phyloP scores from a whole-genome alignment of 2,888 invertebrate genomes.

The Julus scandinavius region DNA sequence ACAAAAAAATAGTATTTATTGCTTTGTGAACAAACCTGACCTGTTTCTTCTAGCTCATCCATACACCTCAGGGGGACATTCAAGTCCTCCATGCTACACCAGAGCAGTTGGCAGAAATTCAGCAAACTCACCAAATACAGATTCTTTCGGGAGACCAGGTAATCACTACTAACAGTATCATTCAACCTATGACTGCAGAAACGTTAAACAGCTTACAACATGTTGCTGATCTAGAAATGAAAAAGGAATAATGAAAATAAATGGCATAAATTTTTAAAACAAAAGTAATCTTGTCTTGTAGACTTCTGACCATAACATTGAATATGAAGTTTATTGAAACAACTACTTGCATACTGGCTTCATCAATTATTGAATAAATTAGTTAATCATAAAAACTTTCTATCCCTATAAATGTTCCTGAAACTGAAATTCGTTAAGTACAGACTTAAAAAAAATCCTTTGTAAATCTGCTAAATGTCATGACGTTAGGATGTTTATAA shows the following conservation, averaged over 20 bases:
- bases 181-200: not conserved
- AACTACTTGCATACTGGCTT: too few relatives aligned
- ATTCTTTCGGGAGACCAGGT: slow-evolving; percentile 64
- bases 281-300: too few relatives aligned
- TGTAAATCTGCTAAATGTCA: too few relatives aligned
- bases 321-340: too few relatives aligned
- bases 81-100: slow-evolving; percentile 67
- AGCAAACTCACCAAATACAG: slow-evolving; percentile 65
- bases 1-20: too few relatives aligned
- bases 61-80: slow-evolving; percentile 63
- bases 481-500: too few relatives aligned
- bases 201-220: not conserved
- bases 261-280: not conserved
- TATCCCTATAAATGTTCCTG: too few relatives aligned
- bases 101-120: slow-evolving; percentile 66
- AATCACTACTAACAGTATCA: slow-evolving; percentile 17
- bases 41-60: slow-evolving; percentile 57
- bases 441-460: too few relatives aligned
- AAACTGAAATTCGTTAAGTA: too few relatives aligned
- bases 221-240: not conserved
- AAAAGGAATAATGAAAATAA: not conserved
- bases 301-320: too few relatives aligned
- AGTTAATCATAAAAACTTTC: too few relatives aligned
- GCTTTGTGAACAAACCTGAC: not conserved
- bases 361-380: too few relatives aligned